Percentiles rank a stretch among this genome's conserved stretches.
Conservation (phyloP, 2,113 vertebrate species). For the Corythoichthys intestinalis region DNA sequence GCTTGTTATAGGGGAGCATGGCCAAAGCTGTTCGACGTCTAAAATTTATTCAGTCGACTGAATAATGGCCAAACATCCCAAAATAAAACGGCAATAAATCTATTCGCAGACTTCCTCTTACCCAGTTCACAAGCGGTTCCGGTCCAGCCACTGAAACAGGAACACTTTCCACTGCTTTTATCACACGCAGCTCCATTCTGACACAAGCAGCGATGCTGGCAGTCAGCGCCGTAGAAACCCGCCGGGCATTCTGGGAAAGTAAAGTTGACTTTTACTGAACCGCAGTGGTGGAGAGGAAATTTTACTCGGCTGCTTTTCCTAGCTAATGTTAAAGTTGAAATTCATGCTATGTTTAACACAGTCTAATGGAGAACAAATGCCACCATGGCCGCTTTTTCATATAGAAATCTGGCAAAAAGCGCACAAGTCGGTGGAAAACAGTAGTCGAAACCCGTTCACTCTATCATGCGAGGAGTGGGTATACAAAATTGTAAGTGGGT, state of each 20-base stretch:
- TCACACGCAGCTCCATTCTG: constrained; percentile 81
- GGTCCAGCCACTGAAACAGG: constrained; percentile 78
- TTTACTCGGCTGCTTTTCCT: not conserved
- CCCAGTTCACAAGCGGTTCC: constrained; percentile 86
- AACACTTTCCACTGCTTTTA: constrained; percentile 72
- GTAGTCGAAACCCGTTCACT: too few species aligned
- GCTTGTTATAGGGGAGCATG: not conserved
- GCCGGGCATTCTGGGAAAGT: constrained; percentile 73
- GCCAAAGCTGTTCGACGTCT: not conserved
- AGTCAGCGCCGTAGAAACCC: constrained; percentile 77
- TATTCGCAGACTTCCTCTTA: constrained; percentile 45
- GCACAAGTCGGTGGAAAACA: not conserved
- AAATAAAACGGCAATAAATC: constrained; percentile 2
- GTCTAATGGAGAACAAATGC: too few species aligned
- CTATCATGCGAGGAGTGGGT: too few species aligned
- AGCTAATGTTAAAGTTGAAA: not conserved
- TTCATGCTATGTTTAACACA: too few species aligned
- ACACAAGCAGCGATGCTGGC: constrained; percentile 82
- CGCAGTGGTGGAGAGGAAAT: not conserved
- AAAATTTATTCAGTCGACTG: not conserved
- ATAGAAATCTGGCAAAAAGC: too few species aligned
- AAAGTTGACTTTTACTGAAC: constrained; percentile 7
- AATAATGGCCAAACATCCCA: not conserved
- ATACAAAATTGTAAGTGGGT: too few species aligned
- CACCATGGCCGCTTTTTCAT: too few species aligned